phyloP scores from a whole-genome alignment of 2,888 invertebrate genomes.

The Noctuana brunneofusca region DNA sequence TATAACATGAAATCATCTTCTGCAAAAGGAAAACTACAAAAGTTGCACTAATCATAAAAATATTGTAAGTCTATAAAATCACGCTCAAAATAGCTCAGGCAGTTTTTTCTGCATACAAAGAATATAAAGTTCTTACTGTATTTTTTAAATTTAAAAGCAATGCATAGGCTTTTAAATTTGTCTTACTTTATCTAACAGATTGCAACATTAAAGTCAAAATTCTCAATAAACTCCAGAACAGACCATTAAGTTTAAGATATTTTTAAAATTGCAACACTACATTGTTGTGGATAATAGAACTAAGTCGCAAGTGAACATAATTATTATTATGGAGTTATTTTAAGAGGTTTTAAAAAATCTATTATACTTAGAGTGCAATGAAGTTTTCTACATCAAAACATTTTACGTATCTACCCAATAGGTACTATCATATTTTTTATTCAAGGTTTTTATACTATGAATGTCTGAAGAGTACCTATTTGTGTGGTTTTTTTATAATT shows the following conservation, averaged over 20 bases:
- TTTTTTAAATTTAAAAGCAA: slow-evolving; percentile 9
- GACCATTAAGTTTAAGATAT: slow-evolving; percentile 13
- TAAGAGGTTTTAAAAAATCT: too few relatives aligned
- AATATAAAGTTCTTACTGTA: neutral
- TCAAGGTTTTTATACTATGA: too few relatives aligned
- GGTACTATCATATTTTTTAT: too few relatives aligned
- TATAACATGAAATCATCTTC: too few relatives aligned
- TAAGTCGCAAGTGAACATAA: neutral
- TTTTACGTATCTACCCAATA: too few relatives aligned
- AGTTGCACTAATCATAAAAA: neutral
- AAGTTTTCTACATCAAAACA: too few relatives aligned
- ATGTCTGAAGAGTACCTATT: too few relatives aligned
- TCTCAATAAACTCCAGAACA: slow-evolving; percentile 16
- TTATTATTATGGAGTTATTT: too few relatives aligned
- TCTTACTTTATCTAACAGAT: slow-evolving; percentile 25
- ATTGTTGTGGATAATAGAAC: neutral
- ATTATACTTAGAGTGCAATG: neutral
- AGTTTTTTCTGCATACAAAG: neutral
- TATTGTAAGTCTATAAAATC: neutral
- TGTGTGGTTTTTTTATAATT: too few relatives aligned
- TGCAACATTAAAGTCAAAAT: slow-evolving; percentile 22
- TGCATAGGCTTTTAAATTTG: slow-evolving; percentile 23
- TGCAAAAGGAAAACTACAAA: too few relatives aligned
- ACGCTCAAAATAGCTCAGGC: neutral
- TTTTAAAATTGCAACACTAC: slow-evolving; percentile 11